A percentile compares a stretch with the other conserved stretches of the same genome.
phyloP scores from a whole-genome alignment of 2,888 invertebrate species.

The Trachelus iudaicus region DNA sequence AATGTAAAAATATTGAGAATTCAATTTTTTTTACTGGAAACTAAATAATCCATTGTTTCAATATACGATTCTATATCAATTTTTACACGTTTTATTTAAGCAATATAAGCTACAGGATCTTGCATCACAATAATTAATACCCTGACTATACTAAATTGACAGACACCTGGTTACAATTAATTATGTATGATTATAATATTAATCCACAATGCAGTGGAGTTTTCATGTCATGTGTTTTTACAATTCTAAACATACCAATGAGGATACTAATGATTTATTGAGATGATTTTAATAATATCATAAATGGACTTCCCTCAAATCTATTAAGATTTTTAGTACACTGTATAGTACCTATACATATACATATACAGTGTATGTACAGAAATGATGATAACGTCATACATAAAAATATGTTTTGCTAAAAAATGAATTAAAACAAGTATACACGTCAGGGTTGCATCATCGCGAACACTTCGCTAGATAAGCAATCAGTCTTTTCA shows the following conservation, averaged over 20 bases:
- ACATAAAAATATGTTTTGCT: background rate
- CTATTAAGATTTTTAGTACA: background rate
- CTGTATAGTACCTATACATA: background rate
- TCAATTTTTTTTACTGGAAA: background rate
- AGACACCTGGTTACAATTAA: background rate
- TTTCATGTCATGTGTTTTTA: background rate
- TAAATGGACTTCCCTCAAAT: background rate
- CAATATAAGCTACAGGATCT: too few relatives aligned
- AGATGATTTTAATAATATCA: too few relatives aligned
- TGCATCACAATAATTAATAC: too few relatives aligned
- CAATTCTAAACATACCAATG: background rate
- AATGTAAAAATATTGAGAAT: background rate
- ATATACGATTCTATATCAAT: background rate
- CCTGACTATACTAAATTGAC: too few relatives aligned
- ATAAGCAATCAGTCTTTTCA: background rate
- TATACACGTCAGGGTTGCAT: background rate
- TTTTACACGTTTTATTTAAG: background rate
- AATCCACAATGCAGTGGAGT: background rate
- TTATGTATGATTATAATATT: background rate
- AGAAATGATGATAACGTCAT: background rate
- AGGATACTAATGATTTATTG: background rate
- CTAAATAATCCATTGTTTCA: background rate
- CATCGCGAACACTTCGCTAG: background rate
- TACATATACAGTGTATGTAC: background rate
- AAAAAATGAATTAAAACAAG: background rate